Conservation (phyloP, 2,888 invertebrate species). For the Neocrepidodera transversa region DNA sequence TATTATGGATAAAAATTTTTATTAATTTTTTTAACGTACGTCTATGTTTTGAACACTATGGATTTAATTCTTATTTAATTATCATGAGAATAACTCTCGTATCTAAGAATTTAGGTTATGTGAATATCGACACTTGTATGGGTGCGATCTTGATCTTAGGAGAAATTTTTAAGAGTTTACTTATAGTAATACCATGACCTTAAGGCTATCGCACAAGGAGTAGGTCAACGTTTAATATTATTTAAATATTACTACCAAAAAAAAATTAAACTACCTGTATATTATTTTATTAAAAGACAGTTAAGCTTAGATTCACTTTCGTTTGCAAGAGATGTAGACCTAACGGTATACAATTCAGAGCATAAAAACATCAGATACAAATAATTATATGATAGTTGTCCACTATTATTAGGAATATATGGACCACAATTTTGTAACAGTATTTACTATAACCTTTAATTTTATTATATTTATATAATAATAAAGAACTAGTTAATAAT, state of each 20-base stretch:
- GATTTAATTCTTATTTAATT: constrained; percentile 11
- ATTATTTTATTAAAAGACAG: no score
- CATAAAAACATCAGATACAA: no score
- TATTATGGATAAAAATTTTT: not conserved
- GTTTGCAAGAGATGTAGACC: no score
- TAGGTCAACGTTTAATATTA: constrained; percentile 9
- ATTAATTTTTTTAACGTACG: not conserved
- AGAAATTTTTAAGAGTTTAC: constrained; percentile 22
- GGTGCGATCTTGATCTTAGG: constrained; percentile 20
- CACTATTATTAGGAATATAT: no score
- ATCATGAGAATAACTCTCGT: constrained; percentile 6
- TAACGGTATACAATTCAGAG: no score
- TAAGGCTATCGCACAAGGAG: constrained; percentile 11
- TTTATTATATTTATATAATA: no score
- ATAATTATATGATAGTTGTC: no score
- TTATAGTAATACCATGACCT: constrained; percentile 8
- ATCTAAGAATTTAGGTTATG: constrained; percentile 30
- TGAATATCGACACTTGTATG: constrained; percentile 19
- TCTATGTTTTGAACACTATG: constrained; percentile 1
- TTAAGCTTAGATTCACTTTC: no score
- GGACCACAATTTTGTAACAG: no score
- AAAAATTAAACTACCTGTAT: no score
- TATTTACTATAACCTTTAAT: no score
- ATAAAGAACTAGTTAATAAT: no score
- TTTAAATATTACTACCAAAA: constrained; percentile 7